A percentile compares a stretch with the other conserved stretches of the same genome.
Conservation (phyloP, 1,140 invertebrate genomes). For the Drosophila aff. region DNA sequence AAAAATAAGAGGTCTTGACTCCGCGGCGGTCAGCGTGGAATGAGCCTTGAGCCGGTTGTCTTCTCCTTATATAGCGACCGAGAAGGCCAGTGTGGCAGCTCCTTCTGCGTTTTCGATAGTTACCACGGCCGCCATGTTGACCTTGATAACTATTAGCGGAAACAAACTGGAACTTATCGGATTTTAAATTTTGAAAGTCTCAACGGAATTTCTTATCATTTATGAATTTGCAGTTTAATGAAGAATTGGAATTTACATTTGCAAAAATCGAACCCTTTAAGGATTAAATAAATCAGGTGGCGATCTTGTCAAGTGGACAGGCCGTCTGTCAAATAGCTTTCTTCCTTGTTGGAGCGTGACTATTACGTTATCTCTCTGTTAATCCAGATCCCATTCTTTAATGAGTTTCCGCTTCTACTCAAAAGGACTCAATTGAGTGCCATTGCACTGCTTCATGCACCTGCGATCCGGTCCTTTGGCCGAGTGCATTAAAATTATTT, state of each 20-base stretch:
- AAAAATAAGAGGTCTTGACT: not conserved
- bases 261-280: not conserved
- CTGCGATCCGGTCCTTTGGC: not conserved
- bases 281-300: not conserved
- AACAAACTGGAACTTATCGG: no score
- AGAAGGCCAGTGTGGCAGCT: not conserved
- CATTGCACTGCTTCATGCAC: not conserved
- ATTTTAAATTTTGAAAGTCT: no score
- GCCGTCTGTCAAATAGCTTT: not conserved
- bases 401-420: not conserved
- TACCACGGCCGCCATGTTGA: no score
- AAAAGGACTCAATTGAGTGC: not conserved
- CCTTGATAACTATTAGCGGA: no score
- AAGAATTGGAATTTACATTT: no score
- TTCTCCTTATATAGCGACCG: not conserved
- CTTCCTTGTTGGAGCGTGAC: not conserved
- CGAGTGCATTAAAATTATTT: slow-evolving; percentile 73
- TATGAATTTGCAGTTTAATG: no score
- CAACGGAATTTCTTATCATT: no score
- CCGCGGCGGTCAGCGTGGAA: not conserved
- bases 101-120: not conserved
- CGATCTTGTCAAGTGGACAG: not conserved
- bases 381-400: not conserved
- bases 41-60: not conserved
- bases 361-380: not conserved